Base-by-base conservation (phyloP, 2,797 vertebrate genomes). In the Bucorvus abyssinicus region DNA sequence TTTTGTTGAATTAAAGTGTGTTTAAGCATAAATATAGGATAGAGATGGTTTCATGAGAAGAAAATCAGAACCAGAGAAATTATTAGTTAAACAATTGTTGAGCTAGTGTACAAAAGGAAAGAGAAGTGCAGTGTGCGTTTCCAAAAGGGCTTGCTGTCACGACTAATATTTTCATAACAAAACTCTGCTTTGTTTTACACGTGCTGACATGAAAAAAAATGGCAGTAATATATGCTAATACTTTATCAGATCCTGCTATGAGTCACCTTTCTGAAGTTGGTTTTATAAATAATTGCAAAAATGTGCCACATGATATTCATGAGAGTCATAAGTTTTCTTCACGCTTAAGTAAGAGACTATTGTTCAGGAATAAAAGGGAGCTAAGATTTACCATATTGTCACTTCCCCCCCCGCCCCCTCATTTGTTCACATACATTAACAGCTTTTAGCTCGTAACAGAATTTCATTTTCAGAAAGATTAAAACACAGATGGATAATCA, bases 371-470 rank as follows among this genome's bases (percentile, higher is more conserved):
- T 89, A 69, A 96, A 95, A 90, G 19, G 19, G 30, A 91, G 42
- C 59, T 93, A 65, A 80, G 36, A 80, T 90, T 96, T 95, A 94
- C 53, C 71, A 64, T 83, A 93, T 70, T 94, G 85, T 71, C 92
- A 92, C 59, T 61, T 95, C 94, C 94, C 73, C 16, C 21, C 45
- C 38, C 38, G 94, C 73, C 16, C 21, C 45, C 77, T 57, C 86
- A 94, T 93, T 97, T 97, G 38, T 89, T 97, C 93, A 73, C n/a
- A 95, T 95, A 90, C 87, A 93, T 95, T 97, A 97, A 75, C 94
- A 97, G 84, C 86, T 97, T 97, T 96, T 97, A 95, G 45, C 87
- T 97, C 95, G 53, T 64, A 97, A 96, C 71, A 91, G 89, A 96
- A 96, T 97, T 96, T 96, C 73, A 89, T 96, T 97, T 97, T 95